These are phyloP conservation scores for Malurus cyaneus DNA, from an alignment of 2,113 vertebrate genomes.

Conservation along the genomic window DNA sequence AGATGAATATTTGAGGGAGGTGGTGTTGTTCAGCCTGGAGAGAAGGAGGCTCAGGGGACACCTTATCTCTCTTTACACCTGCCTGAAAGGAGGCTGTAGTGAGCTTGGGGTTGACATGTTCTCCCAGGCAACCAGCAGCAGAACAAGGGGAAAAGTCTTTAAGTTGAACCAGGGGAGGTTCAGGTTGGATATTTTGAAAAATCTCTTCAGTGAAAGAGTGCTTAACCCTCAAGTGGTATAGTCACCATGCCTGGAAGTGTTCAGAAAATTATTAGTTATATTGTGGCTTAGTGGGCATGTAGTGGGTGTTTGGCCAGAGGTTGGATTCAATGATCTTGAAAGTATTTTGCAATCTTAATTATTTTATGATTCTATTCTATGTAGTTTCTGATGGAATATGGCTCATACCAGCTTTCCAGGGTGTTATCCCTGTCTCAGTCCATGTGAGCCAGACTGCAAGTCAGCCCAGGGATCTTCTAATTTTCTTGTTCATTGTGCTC, in stretches of 20 bases:
- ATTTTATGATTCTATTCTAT: background rate
- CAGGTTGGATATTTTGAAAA: background rate
- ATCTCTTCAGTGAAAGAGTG: background rate
- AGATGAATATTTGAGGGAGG: background rate
- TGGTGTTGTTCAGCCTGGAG: background rate
- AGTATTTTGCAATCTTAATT: background rate
- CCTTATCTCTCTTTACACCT: background rate
- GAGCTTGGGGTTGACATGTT: background rate
- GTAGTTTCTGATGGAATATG: background rate
- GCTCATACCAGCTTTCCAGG: background rate
- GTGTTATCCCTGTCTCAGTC: background rate
- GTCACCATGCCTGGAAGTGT: background rate
- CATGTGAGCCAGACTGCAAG: background rate
- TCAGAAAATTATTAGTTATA: accelerated
- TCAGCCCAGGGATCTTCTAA: background rate
- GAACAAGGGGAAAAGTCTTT: background rate
- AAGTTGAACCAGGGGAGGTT: background rate
- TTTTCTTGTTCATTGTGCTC: background rate
- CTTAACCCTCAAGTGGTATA: background rate
- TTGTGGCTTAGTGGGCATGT: background rate
- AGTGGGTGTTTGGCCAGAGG: background rate
- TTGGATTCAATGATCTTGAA: background rate
- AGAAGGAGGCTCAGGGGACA: background rate
- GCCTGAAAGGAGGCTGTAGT: background rate
- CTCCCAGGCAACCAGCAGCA: accelerated